Evolutionary conservation across 2,888 invertebrate species (phyloP), one percentile per base, ranked within the genome.

Genomic region (Drosophila phalerata): DNA sequence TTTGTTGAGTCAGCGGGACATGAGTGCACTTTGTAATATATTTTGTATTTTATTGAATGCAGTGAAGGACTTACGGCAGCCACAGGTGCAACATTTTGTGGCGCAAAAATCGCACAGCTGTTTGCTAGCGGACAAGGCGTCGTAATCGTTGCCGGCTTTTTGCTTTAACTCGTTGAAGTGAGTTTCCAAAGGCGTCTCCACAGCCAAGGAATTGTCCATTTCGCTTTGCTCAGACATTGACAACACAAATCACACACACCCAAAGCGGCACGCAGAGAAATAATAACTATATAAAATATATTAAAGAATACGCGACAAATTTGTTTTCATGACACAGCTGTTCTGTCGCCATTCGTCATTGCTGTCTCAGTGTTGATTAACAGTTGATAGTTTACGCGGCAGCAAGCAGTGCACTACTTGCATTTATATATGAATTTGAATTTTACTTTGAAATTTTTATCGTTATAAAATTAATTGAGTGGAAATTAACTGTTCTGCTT

Each of bases 51-150:
- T 22, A 3, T 22, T 22, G 4, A 30, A 30, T 10, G 8, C 8
- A 9, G 1, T 2, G 0, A 19, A 13, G 13, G 11, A 77, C 85
- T 72, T 74, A 81, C 85, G 45, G 47, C 79, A 81, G 48, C 49
- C 57, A 62, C 71, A 81, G 47, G 55, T 71, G 77, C 67, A 69
- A n/a, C 9, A 25, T 28, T 57, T 28, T n/a, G 15, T 53, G 28
- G 19, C 22, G 34, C 73, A 65, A 28, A 52, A 65, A 13, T 62
- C 37, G 28, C 73, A 61, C 61, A 68, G 76, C 63, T 63, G 67
- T 56, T 75, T 48, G 22, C 25, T 52, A 5, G 58, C 30, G 9
- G 10, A 48, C 49, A 34, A 22, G 10, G 45, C 57, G n/a, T 60
- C 58, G 32, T 49, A 37, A 22, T 47, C 42, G 37, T 22, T 17